Conservation (phyloP, 2,888 invertebrate species). For the Margaritifera margaritifera region DNA sequence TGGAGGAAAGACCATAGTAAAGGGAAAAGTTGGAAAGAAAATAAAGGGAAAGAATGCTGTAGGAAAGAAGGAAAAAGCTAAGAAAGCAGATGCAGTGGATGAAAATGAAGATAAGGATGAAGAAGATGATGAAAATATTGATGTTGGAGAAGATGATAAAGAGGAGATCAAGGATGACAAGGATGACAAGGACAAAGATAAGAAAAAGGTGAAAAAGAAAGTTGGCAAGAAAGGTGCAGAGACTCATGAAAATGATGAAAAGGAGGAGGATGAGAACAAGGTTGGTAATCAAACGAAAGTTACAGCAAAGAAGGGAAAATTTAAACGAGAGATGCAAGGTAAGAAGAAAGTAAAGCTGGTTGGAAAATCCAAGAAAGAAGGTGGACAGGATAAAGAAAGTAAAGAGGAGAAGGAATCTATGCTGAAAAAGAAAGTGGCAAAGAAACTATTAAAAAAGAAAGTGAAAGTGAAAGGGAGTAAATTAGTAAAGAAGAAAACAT, state of each 20-base stretch:
- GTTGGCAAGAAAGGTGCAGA: conserved; percentile 8
- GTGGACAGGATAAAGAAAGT: conserved; percentile 9
- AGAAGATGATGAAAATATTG: conserved; percentile 24
- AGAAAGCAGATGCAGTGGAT: conserved; percentile 11
- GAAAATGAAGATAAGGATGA: conserved; percentile 26
- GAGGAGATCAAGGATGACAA: conserved; percentile 24
- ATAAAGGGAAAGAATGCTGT: not conserved
- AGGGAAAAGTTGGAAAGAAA: conserved; percentile 5
- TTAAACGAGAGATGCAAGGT: conserved; percentile 2
- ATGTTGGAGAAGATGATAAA: conserved; percentile 23
- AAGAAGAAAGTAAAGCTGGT: conserved; percentile 18
- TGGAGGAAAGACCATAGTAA: conserved; percentile 5
- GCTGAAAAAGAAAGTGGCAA: conserved; percentile 12
- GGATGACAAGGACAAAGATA: conserved; percentile 17
- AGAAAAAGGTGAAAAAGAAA: conserved; percentile 25
- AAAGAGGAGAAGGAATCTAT: conserved; percentile 14
- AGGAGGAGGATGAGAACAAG: conserved; percentile 12
- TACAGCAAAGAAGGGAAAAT: conserved; percentile 21
- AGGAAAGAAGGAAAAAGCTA: conserved; percentile 14
- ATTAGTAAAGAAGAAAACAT: conserved; percentile 28
- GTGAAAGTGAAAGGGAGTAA: conserved; percentile 34
- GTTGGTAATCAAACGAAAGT: conserved; percentile 10
- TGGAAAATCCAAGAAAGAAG: conserved; percentile 20
- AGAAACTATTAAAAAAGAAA: conserved; percentile 33
- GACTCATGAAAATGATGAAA: conserved; percentile 12